phyloP scores from a whole-genome alignment of 2,888 invertebrate species.

The Xestia ashworthii region DNA sequence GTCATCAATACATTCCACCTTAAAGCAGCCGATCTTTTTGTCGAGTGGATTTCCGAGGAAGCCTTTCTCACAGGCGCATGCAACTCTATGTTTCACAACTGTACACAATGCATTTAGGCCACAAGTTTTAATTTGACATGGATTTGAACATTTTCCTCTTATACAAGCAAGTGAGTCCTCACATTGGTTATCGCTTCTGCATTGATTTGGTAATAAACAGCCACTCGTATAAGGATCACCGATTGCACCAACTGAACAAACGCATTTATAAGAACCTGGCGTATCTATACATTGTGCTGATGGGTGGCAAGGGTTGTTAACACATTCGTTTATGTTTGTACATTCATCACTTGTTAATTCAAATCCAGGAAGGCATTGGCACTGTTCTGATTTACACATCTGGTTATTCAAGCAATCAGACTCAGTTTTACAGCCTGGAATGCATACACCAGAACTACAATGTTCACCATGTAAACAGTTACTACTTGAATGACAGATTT shows the following conservation, averaged over 20 bases:
- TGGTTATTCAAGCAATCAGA: conserved; percentile 95
- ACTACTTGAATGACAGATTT: conserved; percentile 96
- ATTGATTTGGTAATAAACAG: conserved; percentile 94
- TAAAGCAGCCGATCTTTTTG: conserved; percentile 95
- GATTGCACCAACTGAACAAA: conserved; percentile 94
- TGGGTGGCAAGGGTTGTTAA: conserved; percentile 94
- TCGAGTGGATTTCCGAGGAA: conserved; percentile 95
- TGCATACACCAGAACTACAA: conserved; percentile 95
- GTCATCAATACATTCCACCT: conserved; percentile 95
- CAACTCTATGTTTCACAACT: conserved; percentile 93
- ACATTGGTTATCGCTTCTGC: conserved; percentile 94
- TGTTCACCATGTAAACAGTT: conserved; percentile 97
- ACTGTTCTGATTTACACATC: conserved; percentile 93
- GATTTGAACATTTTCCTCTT: conserved; percentile 95
- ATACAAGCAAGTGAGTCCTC: conserved; percentile 94
- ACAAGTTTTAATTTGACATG: conserved; percentile 93
- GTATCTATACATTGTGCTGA: conserved; percentile 95
- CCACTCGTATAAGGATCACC: conserved; percentile 93
- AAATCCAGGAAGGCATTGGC: conserved; percentile 95
- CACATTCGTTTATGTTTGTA: conserved; percentile 96
- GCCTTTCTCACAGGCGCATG: conserved; percentile 95
- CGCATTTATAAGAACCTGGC: conserved; percentile 95
- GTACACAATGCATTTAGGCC: conserved; percentile 95
- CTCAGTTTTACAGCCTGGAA: conserved; percentile 95
- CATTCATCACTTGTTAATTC: conserved; percentile 94